Evolutionary conservation across 2,888 invertebrate species (phyloP).

Genomic region (Tiliacea citrago): DNA sequence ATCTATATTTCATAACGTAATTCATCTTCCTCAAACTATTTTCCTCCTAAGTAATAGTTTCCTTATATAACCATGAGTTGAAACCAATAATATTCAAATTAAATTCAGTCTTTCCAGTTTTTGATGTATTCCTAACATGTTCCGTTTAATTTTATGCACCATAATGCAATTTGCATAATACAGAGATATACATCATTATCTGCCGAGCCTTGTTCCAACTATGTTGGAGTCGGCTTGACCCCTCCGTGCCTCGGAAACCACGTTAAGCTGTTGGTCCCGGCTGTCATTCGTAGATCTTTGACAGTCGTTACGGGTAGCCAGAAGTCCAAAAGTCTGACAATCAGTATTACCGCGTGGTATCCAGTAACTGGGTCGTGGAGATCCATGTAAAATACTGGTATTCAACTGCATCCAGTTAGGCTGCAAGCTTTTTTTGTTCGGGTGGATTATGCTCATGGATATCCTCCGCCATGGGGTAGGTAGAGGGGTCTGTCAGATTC

Average conservation of each 20-base stretch:
- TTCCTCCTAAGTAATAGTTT: slow-evolving; percentile 42
- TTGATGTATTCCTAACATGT: background rate
- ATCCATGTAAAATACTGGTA: too few relatives aligned
- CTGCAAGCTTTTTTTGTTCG: too few relatives aligned
- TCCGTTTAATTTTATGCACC: background rate
- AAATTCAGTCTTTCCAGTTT: background rate
- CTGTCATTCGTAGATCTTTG: background rate
- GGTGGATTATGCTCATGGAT: too few relatives aligned
- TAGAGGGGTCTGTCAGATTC: too few relatives aligned
- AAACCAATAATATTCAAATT: background rate
- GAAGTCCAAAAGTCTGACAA: too few relatives aligned
- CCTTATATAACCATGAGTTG: background rate
- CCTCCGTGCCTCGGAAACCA: background rate
- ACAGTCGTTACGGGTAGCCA: background rate
- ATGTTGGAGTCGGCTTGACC: background rate
- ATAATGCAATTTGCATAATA: background rate
- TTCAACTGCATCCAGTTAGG: too few relatives aligned
- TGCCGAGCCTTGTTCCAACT: background rate
- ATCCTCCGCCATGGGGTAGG: too few relatives aligned
- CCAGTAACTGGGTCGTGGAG: too few relatives aligned
- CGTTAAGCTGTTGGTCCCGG: background rate
- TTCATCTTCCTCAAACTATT: slow-evolving; percentile 23
- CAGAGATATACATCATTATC: background rate
- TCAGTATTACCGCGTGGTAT: too few relatives aligned
- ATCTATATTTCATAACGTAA: background rate